A percentile compares a stretch with the other conserved stretches of the same genome.
phyloP scores from a whole-genome alignment of 2,113 vertebrate genomes.

The Osmerus eperlanus region DNA sequence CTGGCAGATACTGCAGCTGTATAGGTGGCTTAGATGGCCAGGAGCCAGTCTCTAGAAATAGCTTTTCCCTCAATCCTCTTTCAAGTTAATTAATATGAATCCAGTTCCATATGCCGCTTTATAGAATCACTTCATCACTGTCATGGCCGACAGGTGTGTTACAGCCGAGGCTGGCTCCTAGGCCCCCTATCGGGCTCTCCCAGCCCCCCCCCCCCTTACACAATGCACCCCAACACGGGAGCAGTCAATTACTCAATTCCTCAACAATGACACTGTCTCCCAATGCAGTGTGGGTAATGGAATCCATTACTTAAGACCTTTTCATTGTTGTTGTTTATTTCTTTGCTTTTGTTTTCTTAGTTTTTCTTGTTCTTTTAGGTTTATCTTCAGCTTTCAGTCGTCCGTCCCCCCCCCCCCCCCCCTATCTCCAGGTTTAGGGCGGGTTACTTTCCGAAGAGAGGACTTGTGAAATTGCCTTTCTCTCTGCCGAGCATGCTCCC shows the following conservation, averaged over 20 bases:
- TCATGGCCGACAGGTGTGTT: slow-evolving; percentile 3
- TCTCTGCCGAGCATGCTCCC: background rate
- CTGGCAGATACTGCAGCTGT: background rate
- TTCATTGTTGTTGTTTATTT: slow-evolving; percentile 1
- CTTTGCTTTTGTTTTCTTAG: background rate
- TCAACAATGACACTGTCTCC: slow-evolving; percentile 6
- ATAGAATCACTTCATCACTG: slow-evolving; percentile 29
- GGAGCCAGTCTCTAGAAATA: background rate
- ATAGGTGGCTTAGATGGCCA: background rate
- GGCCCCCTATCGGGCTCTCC: background rate
- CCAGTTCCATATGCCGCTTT: slow-evolving; percentile 13
- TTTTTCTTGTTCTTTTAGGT: slow-evolving; percentile 1
- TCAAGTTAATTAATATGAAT: slow-evolving; percentile 7
- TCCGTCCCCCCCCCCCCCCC: background rate
- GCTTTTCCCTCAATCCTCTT: background rate
- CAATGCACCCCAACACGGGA: background rate
- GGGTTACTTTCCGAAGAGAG: background rate
- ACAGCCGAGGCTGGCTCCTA: background rate
- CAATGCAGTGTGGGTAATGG: slow-evolving; percentile 6
- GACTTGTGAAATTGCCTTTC: background rate
- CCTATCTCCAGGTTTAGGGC: background rate
- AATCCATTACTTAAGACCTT: slow-evolving; percentile 11
- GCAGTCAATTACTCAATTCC: slow-evolving; percentile 17
- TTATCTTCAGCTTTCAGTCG: background rate
- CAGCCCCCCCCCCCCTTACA: slow-evolving; percentile 8